These are phyloP conservation scores for Acholoe squamosa DNA, from an alignment of 2,888 invertebrate species.

Conservation along the genomic window DNA sequence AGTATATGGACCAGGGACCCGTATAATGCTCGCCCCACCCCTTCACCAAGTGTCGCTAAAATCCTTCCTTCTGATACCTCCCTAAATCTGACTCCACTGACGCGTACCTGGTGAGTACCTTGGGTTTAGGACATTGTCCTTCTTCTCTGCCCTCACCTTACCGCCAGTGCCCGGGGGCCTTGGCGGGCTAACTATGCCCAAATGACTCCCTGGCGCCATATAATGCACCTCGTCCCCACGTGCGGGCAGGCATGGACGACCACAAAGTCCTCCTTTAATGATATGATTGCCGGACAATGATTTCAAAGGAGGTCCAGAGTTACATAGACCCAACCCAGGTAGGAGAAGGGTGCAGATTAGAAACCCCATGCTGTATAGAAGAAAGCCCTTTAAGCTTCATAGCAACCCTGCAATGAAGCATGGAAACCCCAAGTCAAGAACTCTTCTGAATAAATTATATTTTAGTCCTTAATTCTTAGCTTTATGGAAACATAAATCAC, in stretches of 20 bases:
- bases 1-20: not conserved
- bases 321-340: not conserved
- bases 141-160: not conserved
- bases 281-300: slow-evolving; percentile 57
- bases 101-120: not conserved
- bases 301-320: slow-evolving; percentile 37
- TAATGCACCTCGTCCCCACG: slow-evolving; percentile 48
- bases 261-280: slow-evolving; percentile 58
- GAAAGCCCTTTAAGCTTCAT: too few species aligned
- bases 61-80: not conserved
- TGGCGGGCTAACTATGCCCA: slow-evolving; percentile 50
- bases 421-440: too few species aligned
- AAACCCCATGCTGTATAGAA: not conserved
- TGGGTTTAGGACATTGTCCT: not conserved
- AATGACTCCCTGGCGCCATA: slow-evolving; percentile 58
- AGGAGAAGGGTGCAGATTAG: not conserved
- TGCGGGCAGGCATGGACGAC: slow-evolving; percentile 48
- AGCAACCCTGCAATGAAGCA: too few species aligned
- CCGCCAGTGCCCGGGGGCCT: slow-evolving; percentile 37
- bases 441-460: too few species aligned
- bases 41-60: not conserved
- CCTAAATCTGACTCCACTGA: not conserved
- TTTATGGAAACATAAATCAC: too few species aligned
- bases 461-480: too few species aligned
- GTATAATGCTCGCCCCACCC: not conserved